These are phyloP conservation scores for Lepidocyrtoides sp. DNA, from an alignment of 2,888 invertebrate species.

Conservation along the genomic window DNA sequence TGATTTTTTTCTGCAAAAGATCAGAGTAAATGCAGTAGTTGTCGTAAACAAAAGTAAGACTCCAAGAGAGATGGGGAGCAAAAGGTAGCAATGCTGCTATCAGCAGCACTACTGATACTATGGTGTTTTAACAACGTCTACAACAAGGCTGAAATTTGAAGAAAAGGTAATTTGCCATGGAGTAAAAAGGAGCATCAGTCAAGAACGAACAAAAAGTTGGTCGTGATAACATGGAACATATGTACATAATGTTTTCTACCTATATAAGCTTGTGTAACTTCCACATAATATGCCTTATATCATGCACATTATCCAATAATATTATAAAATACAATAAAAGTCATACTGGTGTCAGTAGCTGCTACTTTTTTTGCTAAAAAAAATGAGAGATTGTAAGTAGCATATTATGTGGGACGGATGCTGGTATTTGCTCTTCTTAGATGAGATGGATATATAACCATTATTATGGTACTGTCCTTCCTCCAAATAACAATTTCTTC, in stretches of 20 bases:
- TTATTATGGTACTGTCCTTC: constrained; percentile 53
- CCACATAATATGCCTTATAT: background rate
- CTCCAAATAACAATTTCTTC: constrained; percentile 23
- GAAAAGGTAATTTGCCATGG: background rate
- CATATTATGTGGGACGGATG: background rate
- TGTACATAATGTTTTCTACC: too few relatives aligned
- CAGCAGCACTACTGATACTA: too few relatives aligned
- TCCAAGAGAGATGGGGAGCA: background rate
- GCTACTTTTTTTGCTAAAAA: background rate
- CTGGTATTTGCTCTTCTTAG: background rate
- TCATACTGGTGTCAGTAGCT: background rate
- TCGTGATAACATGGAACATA: background rate
- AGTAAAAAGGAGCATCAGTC: background rate
- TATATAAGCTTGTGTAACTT: too few relatives aligned
- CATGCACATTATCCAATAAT: background rate
- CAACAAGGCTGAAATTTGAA: background rate
- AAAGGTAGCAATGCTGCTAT: background rate
- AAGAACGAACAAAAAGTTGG: too few relatives aligned
- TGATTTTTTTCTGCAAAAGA: constrained; percentile 63
- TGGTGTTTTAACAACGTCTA: background rate
- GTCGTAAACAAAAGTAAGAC: constrained; percentile 49
- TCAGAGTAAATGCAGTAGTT: constrained; percentile 33
- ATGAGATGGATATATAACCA: constrained; percentile 15
- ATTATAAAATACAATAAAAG: background rate
- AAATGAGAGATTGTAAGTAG: background rate